Evolutionary conservation across 2,888 invertebrate species (phyloP), one percentile per base, ranked within the genome.

Genomic region (Harpalus rufipes): DNA sequence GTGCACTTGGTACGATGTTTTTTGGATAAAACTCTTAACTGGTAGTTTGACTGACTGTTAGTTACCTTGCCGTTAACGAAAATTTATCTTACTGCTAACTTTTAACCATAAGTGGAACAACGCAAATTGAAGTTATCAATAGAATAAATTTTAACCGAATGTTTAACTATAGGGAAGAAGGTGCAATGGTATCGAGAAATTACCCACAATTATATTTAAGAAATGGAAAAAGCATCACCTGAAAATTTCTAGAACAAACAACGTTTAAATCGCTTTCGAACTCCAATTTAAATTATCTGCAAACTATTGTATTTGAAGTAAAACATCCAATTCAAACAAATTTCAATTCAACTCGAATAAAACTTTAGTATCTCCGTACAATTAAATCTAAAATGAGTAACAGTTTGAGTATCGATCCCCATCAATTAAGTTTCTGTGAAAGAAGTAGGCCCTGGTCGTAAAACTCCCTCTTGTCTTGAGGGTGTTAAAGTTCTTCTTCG

Each of bases 361-460:
- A 59, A 59, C 59, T 59, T 59, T 16, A 59, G 59, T 16, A 16
- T 59, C 59, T 16, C 59, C 14, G 59, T 59, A 63, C n/a, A 68
- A 68, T 68, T 68, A 68, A 39, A 1, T 59, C 10, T 7, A 68
- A 5, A n/a, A 68, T 63, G 21, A 56, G 25, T 25, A 63, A 63
- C 21, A 63, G 12, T 25, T 63, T 25, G 63, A 63, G 21, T 63
- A 68, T 68, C 68, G 68, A 68, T 32, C 68, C 6, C 32, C 68
- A 68, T 68, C 68, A 68, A 68, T 68, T 68, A 68, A 39, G 44
- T 32, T 68, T n/a, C 63, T 14, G 68, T 14, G 25, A 68, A 68
- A 68, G 68, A 68, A 68, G 32, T 32, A 68, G 68, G 10, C 14
- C 14, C 16, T 16, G 18, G 59, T 16, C 14, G 68, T 68, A 68